Percentiles rank a stretch among this genome's conserved stretches.
Evolutionary conservation across 2,113 vertebrate species (phyloP).

Genomic region (Rhinopomastus cyanomelas): DNA sequence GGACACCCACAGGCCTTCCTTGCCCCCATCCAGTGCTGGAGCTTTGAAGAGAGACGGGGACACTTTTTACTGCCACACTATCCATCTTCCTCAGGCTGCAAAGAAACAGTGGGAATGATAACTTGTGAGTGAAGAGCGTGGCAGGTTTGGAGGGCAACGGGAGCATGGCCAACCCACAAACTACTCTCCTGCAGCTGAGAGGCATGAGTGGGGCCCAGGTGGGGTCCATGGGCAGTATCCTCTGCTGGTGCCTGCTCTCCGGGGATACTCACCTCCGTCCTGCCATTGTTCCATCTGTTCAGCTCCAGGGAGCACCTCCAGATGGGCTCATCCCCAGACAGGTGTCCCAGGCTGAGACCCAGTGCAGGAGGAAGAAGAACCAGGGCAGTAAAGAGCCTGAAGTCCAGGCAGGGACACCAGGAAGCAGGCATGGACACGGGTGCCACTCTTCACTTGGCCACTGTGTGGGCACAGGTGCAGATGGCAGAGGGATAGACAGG

Average conservation of each 20-base stretch:
- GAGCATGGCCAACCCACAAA: not conserved
- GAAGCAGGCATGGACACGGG: not conserved
- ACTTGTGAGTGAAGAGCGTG: not conserved
- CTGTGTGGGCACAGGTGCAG: not conserved
- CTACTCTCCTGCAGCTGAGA: not conserved
- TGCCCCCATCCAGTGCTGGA: not conserved
- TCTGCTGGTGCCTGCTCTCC: not conserved
- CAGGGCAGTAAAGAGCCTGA: not conserved
- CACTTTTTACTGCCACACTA: accelerated
- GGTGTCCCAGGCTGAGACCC: not conserved
- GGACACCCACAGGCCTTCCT: not conserved
- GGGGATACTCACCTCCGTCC: not conserved
- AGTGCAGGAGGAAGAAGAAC: not conserved
- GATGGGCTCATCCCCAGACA: not conserved
- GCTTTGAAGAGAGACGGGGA: not conserved
- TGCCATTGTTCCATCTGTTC: not conserved
- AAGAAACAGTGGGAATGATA: not conserved
- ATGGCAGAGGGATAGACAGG: accelerated
- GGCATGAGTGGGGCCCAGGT: accelerated
- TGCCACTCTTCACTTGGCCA: not conserved
- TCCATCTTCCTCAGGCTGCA: not conserved
- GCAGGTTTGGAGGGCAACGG: not conserved
- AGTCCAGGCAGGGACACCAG: not conserved
- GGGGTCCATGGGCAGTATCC: not conserved
- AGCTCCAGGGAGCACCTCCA: not conserved